Conservation (phyloP, 35 echinoderm and acorn worm genomes). For the Diadema setosum region DNA sequence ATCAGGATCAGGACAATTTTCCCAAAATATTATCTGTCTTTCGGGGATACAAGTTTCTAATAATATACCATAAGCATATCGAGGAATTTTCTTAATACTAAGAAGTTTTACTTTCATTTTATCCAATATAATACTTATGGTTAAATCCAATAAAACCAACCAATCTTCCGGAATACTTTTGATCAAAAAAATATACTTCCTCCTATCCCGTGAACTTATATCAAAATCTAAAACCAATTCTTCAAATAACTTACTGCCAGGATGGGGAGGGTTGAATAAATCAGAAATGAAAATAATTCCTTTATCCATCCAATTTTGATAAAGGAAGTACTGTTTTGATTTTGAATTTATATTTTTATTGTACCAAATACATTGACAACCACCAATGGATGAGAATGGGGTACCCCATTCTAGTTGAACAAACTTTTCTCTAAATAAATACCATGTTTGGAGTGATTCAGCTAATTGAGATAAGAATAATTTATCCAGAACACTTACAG, state of each 20-base stretch:
- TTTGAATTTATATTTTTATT: neutral
- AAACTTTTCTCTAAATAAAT: neutral
- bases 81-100: neutral
- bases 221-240: neutral
- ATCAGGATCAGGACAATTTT: no score
- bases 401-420: no score
- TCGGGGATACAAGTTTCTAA: no score
- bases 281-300: no score
- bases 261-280: no score
- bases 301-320: no score
- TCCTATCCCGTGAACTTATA: neutral
- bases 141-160: neutral
- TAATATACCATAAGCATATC: no score
- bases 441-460: neutral
- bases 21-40: no score
- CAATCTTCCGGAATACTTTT: neutral
- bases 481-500: neutral
- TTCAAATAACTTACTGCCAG: neutral
- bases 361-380: neutral
- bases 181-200: neutral
- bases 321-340: neutral
- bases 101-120: neutral
- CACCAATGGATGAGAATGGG: neutral
- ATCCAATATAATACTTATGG: neutral
- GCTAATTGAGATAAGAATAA: neutral